A percentile compares a stretch with the other conserved stretches of the same genome.
Evolutionary conservation across 1,140 invertebrate genomes (phyloP).

Genomic region (Zaprionus capensis): DNA sequence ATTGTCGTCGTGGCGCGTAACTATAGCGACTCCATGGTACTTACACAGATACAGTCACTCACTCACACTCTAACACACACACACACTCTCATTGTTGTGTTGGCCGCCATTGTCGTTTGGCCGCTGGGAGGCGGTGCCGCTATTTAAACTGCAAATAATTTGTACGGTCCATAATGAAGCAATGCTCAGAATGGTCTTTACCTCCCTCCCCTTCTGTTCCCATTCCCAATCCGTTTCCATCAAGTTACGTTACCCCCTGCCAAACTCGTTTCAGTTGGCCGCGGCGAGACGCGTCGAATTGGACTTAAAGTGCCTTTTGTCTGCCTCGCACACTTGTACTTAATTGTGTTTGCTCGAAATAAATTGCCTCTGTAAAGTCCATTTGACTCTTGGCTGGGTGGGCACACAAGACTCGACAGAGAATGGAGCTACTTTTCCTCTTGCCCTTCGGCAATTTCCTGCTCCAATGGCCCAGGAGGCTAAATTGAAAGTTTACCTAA

Average conservation of each 20-base stretch:
- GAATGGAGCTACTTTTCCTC: slow-evolving; percentile 37
- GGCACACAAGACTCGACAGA: slow-evolving; percentile 17
- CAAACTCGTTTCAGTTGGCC: background rate
- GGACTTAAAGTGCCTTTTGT: slow-evolving; percentile 67
- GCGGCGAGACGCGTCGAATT: slow-evolving; percentile 44
- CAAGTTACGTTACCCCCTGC: background rate
- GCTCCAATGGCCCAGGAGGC: background rate
- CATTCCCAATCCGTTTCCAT: slow-evolving; percentile 1
- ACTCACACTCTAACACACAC: slow-evolving; percentile 22
- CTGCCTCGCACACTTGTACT: slow-evolving; percentile 51
- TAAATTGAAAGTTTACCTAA: background rate
- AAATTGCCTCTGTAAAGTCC: slow-evolving; percentile 61
- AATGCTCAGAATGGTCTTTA: slow-evolving; percentile 44
- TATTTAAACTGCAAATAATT: slow-evolving; percentile 77
- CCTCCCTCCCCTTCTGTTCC: no score
- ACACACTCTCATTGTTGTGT: slow-evolving; percentile 31
- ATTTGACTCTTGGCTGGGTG: slow-evolving; percentile 64
- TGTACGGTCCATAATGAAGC: slow-evolving; percentile 70
- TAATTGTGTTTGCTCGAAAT: slow-evolving; percentile 66
- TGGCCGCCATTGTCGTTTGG: slow-evolving; percentile 57
- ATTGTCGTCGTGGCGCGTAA: slow-evolving; percentile 64
- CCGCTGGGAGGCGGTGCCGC: slow-evolving; percentile 10
- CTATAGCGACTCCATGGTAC: slow-evolving; percentile 50
- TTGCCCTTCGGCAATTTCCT: slow-evolving; percentile 16
- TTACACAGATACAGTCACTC: slow-evolving; percentile 33